These are phyloP conservation scores for Diorhabda sublineata DNA, from an alignment of 1,140 invertebrate genomes.

Conservation along the genomic window DNA sequence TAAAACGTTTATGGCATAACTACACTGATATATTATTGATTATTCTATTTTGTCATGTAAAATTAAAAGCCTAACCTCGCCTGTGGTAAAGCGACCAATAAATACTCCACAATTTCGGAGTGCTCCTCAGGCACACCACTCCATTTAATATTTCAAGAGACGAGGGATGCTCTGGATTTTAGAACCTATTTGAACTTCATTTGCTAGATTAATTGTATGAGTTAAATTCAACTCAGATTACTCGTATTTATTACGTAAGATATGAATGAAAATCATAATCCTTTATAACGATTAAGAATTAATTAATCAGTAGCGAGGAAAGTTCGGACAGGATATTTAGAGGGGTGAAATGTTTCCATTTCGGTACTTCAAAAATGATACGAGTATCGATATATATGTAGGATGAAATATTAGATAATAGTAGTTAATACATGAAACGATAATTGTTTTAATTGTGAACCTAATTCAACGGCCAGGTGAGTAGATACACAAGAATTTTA, in stretches of 20 bases:
- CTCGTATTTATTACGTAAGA: neutral
- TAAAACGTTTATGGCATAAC: too few relatives aligned
- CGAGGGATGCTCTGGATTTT: conserved; percentile 1
- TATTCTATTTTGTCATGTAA: neutral
- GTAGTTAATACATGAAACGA: too few relatives aligned
- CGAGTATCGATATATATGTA: too few relatives aligned
- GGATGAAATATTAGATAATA: too few relatives aligned
- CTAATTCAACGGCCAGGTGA: too few relatives aligned
- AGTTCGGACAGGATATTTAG: too few relatives aligned
- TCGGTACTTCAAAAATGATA: too few relatives aligned
- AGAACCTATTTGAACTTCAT: neutral
- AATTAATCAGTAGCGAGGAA: neutral
- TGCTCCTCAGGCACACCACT: neutral
- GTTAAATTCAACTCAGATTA: neutral
- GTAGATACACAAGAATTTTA: too few relatives aligned
- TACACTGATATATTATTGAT: too few relatives aligned
- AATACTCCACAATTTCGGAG: neutral
- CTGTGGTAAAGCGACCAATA: neutral
- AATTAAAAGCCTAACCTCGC: conserved; percentile 2
- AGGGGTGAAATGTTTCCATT: too few relatives aligned
- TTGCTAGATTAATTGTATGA: neutral
- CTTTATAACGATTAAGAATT: neutral
- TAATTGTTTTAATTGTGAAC: too few relatives aligned
- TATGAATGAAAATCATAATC: neutral
- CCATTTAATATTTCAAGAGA: conserved; percentile 3